A percentile compares a stretch with the other conserved stretches of the same genome.
These are phyloP conservation scores for Acanthosoma haemorrhoidale DNA, from an alignment of 2,888 invertebrate genomes.

Conservation along the genomic window DNA sequence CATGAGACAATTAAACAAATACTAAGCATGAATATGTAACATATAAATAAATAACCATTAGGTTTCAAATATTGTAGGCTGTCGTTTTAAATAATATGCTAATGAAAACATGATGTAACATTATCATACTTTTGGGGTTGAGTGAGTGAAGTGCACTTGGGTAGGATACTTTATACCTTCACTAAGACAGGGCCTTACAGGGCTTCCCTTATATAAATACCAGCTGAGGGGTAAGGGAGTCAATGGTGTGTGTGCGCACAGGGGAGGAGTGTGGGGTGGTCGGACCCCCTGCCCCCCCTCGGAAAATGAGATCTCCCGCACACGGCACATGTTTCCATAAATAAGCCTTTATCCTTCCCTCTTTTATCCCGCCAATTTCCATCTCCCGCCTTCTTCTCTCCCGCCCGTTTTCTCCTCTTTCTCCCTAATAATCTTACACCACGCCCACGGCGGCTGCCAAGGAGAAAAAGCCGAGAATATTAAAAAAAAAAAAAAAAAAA, in stretches of 20 bases:
- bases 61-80: too few relatives aligned
- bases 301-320: constrained; percentile 16
- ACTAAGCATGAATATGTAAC: too few relatives aligned
- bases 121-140: not conserved
- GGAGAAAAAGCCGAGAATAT: not conserved
- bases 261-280: constrained; percentile 9
- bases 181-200: not conserved
- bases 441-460: constrained; percentile 3
- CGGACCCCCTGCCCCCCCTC: not conserved
- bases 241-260: not conserved
- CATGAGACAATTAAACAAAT: too few relatives aligned
- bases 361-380: not conserved
- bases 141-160: too few relatives aligned
- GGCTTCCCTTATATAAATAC: not conserved
- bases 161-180: too few relatives aligned
- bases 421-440: constrained; percentile 25
- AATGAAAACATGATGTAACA: not conserved
- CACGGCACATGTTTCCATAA: constrained; percentile 24
- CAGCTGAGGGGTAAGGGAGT: not conserved
- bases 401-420: constrained; percentile 1
- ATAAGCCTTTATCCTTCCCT: not conserved
- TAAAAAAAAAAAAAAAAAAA: constrained; percentile 9
- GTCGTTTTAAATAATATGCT: too few relatives aligned
- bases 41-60: too few relatives aligned
- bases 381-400: not conserved